phyloP scores from a whole-genome alignment of 2,113 vertebrate species.

The Uria aalge region DNA sequence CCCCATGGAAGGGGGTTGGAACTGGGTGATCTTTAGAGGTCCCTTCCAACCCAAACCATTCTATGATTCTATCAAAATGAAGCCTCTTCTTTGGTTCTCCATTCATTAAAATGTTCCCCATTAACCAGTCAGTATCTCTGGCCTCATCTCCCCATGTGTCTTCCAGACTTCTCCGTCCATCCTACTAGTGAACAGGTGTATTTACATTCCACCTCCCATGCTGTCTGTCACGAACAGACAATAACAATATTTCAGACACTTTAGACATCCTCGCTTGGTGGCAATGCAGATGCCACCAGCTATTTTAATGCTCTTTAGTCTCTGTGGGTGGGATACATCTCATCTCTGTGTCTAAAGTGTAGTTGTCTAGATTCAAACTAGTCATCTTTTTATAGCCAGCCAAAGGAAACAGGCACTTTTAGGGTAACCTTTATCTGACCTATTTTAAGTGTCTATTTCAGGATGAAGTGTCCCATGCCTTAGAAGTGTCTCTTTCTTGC shows the following conservation, averaged over 20 bases:
- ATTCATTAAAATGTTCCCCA: background rate
- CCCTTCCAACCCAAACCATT: background rate
- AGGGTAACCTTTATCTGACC: background rate
- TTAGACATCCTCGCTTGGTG: background rate
- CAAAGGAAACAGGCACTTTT: background rate
- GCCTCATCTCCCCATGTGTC: background rate
- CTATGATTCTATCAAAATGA: background rate
- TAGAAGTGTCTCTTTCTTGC: slow-evolving; percentile 1
- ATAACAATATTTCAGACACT: background rate
- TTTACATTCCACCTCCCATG: background rate
- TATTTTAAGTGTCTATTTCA: background rate
- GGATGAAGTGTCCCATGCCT: background rate
- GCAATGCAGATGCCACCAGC: background rate
- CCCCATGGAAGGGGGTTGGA: background rate
- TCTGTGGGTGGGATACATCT: background rate
- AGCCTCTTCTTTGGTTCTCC: background rate
- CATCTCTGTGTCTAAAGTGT: background rate
- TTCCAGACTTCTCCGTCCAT: background rate
- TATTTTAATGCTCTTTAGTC: background rate
- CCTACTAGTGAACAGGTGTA: background rate
- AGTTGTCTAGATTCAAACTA: background rate
- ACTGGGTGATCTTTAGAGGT: background rate
- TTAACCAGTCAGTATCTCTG: background rate
- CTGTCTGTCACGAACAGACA: background rate
- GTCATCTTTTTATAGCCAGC: background rate